These are phyloP conservation scores for Myotis yumanensis DNA, from an alignment of 2,113 vertebrate species.

Conservation along the genomic window DNA sequence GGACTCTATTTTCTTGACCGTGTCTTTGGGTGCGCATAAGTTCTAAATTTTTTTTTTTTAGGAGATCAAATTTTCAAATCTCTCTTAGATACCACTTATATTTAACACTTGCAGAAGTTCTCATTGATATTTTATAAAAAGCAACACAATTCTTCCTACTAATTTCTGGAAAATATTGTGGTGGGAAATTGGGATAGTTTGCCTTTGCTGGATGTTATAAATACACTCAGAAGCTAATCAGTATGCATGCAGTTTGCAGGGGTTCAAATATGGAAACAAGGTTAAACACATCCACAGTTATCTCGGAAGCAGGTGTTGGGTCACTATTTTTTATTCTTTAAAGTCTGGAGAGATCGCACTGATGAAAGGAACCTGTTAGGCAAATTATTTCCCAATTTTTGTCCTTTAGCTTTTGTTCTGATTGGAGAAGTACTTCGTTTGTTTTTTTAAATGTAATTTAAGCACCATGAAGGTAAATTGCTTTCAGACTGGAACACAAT, in stretches of 20 bases:
- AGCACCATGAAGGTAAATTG: not conserved
- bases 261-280: not conserved
- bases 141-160: not conserved
- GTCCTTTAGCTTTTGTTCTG: not conserved
- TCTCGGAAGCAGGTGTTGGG: not conserved
- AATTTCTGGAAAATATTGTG: not conserved
- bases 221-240: not conserved
- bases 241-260: not conserved
- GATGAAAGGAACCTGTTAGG: not conserved
- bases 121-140: not conserved
- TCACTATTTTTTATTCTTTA: not conserved
- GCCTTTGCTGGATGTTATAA: not conserved
- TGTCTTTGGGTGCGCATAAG: not conserved
- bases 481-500: not conserved
- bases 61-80: not conserved
- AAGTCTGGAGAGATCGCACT: not conserved
- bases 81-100: not conserved
- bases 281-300: not conserved
- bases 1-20: not conserved
- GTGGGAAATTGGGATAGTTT: not conserved
- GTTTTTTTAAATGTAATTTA: conserved; percentile 13
- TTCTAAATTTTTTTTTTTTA: not conserved
- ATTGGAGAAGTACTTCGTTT: not conserved
- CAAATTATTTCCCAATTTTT: conserved; percentile 10
- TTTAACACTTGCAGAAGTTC: not conserved